phyloP scores from a whole-genome alignment of 2,113 vertebrate genomes.

The Gadus macrocephalus region DNA sequence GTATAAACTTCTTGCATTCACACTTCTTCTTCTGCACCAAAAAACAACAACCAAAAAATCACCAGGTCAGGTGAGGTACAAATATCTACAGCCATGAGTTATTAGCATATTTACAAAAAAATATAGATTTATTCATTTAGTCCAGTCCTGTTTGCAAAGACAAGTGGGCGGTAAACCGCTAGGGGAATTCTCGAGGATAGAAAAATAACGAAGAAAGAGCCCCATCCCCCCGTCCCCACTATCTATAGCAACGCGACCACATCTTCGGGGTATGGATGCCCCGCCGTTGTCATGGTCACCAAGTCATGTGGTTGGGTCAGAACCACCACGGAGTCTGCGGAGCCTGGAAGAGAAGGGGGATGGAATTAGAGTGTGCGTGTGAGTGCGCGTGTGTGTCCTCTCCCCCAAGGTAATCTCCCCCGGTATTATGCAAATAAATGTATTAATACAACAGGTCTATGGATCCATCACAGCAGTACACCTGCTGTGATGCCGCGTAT shows the following conservation, averaged over 20 bases:
- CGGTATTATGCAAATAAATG: too few relatives aligned
- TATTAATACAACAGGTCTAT: too few relatives aligned
- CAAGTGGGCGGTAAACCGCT: neutral
- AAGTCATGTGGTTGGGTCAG: slow-evolving; percentile 74
- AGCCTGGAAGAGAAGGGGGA: slow-evolving; percentile 39
- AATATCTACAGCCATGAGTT: slow-evolving; percentile 53
- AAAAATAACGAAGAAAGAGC: neutral
- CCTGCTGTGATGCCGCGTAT: too few relatives aligned
- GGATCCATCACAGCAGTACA: too few relatives aligned
- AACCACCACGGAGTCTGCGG: slow-evolving; percentile 73
- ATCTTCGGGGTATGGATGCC: slow-evolving; percentile 73
- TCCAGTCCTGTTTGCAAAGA: slow-evolving; percentile 7
- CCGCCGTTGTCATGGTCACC: slow-evolving; percentile 78
- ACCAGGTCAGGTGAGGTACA: slow-evolving; percentile 40
- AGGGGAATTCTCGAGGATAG: neutral
- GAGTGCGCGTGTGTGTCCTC: too few relatives aligned
- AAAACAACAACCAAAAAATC: slow-evolving; percentile 40
- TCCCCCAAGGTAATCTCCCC: too few relatives aligned
- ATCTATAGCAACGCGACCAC: slow-evolving; percentile 73
- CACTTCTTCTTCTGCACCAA: slow-evolving; percentile 9
- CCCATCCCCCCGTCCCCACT: neutral
- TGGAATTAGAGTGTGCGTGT: neutral
- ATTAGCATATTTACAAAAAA: neutral
- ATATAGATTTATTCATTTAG: slow-evolving; percentile 37
- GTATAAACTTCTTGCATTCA: slow-evolving; percentile 47